A percentile compares a stretch with the other conserved stretches of the same genome.
These are phyloP conservation scores for Carcina quercana DNA, from an alignment of 2,888 invertebrate genomes.

Conservation along the genomic window DNA sequence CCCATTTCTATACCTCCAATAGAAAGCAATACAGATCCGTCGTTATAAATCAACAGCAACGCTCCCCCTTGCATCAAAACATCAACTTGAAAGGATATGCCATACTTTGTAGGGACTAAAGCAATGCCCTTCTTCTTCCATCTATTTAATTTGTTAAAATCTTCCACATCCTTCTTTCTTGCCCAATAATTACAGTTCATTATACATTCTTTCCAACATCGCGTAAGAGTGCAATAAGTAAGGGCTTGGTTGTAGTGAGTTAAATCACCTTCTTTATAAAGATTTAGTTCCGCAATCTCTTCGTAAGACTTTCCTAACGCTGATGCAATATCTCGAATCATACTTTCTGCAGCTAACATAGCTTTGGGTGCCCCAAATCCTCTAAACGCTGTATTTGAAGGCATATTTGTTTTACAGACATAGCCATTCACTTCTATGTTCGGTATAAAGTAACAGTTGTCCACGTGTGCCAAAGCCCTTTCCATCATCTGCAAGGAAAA, in stretches of 20 bases:
- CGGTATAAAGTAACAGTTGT: constrained; percentile 88
- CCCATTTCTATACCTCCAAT: constrained; percentile 95
- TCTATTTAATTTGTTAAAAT: constrained; percentile 82
- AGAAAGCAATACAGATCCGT: constrained; percentile 85
- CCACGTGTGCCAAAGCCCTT: constrained; percentile 84
- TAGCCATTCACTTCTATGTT: constrained; percentile 80
- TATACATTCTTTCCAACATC: constrained; percentile 87
- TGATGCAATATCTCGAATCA: constrained; percentile 84
- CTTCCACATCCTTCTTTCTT: constrained; percentile 73
- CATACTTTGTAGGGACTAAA: constrained; percentile 83
- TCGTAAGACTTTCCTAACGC: constrained; percentile 76
- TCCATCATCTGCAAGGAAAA: constrained; percentile 80
- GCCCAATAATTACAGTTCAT: constrained; percentile 76
- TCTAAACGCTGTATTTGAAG: constrained; percentile 94
- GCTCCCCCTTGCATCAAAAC: constrained; percentile 86
- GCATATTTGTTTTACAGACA: constrained; percentile 90
- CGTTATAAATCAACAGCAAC: constrained; percentile 82
- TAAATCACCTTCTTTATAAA: constrained; percentile 84
- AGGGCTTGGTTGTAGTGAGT: constrained; percentile 87
- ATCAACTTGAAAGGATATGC: constrained; percentile 79
- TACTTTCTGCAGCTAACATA: constrained; percentile 87
- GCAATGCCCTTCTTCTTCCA: constrained; percentile 87
- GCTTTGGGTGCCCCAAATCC: constrained; percentile 94
- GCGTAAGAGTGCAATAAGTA: constrained; percentile 79
- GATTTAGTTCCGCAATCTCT: constrained; percentile 80